Conservation (phyloP, 2,888 invertebrate genomes). For the Subacronicta megacephala region DNA sequence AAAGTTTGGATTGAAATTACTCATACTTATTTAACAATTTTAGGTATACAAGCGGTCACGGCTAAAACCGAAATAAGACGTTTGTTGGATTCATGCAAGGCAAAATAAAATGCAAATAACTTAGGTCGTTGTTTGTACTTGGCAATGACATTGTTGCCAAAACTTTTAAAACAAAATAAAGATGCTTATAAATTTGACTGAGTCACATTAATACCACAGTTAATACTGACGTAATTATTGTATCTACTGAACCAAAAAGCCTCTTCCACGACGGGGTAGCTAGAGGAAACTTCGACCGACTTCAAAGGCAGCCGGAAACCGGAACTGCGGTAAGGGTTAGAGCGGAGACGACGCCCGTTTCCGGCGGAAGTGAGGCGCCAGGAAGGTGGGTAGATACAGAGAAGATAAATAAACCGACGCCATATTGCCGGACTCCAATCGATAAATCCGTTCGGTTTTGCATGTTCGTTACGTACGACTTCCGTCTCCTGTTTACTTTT, state of each 20-base stretch:
- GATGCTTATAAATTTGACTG: conserved; percentile 1
- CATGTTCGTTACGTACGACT: conserved; percentile 82
- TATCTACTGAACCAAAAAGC: conserved; percentile 69
- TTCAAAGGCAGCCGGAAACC: conserved; percentile 87
- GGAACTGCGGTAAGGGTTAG: conserved; percentile 88
- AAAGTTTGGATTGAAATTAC: no score
- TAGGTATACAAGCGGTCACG: no score
- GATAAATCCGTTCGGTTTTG: conserved; percentile 87
- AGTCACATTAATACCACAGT: conserved; percentile 27
- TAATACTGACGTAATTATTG: conserved; percentile 52
- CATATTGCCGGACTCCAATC: conserved; percentile 86
- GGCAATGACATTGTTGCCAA: conserved; percentile 41
- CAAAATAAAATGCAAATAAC: conserved; percentile 19
- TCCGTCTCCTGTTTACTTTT: conserved; percentile 86
- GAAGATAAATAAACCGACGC: conserved; percentile 85
- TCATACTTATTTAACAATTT: no score
- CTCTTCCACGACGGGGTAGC: conserved; percentile 64
- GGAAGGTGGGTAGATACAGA: conserved; percentile 82
- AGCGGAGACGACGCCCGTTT: conserved; percentile 87
- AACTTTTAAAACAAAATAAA: conserved; percentile 19
- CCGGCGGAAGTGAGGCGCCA: conserved; percentile 87
- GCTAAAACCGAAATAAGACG: no score
- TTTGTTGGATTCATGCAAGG: background rate
- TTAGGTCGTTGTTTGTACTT: conserved; percentile 36
- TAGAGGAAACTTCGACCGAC: conserved; percentile 79